A percentile compares a stretch with the other conserved stretches of the same genome.
phyloP scores from a whole-genome alignment of 1,140 invertebrate genomes.

The Oscheius sp. region DNA sequence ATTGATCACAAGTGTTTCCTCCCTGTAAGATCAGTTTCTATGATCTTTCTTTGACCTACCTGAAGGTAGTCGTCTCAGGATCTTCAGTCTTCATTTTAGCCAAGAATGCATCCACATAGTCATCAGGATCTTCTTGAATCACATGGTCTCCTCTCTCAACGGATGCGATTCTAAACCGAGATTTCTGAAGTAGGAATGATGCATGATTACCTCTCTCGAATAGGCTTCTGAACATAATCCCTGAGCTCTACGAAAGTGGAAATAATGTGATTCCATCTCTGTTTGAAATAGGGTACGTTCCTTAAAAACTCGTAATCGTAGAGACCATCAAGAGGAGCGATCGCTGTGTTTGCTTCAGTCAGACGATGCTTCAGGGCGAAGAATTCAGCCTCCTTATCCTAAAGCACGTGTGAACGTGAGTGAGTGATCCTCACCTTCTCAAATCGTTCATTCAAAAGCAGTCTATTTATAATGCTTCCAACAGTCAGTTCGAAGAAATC shows the following conservation, averaged over 20 bases:
- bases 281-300: no score
- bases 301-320: no score
- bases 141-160: slow-evolving; percentile 20
- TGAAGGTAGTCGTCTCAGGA: not conserved
- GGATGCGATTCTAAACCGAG: slow-evolving; percentile 4
- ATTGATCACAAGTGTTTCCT: slow-evolving; percentile 3
- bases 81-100: slow-evolving; percentile 59
- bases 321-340: no score
- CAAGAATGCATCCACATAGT: slow-evolving; percentile 60
- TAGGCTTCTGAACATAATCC: no score
- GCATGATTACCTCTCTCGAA: no score
- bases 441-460: slow-evolving; percentile 10
- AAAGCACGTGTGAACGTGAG: no score
- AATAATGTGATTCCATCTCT: no score
- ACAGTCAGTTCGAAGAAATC: slow-evolving; percentile 11
- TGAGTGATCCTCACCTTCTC: not conserved
- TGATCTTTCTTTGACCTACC: not conserved
- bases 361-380: not conserved
- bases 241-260: no score
- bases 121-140: slow-evolving; percentile 16
- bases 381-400: slow-evolving; percentile 23
- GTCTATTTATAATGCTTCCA: slow-evolving; percentile 8
- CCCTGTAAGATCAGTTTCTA: not conserved
- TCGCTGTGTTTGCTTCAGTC: no score
- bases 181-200: not conserved